Evolutionary conservation across 2,888 invertebrate species (phyloP).

Genomic region (Phengaris arion): DNA sequence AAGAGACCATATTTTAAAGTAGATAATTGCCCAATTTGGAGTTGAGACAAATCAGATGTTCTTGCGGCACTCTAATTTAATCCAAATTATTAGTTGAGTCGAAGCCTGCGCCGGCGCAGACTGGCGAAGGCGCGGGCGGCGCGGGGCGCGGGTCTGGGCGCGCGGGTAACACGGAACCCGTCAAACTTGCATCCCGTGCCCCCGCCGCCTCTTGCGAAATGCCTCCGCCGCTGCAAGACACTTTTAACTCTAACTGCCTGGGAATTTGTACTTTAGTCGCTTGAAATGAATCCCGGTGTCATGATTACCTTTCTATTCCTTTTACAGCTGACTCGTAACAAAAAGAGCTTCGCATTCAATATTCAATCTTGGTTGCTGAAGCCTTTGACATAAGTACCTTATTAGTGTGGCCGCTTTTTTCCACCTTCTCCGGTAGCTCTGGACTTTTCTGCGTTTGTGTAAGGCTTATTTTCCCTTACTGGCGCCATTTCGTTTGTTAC

Average conservation of each 20-base stretch:
- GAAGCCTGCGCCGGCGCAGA: constrained; percentile 53
- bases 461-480: constrained; percentile 35
- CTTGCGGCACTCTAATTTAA: constrained; percentile 36
- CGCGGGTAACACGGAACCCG: constrained; percentile 75
- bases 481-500: constrained; percentile 39
- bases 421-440: not conserved
- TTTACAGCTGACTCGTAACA: constrained; percentile 55
- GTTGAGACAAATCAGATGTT: constrained; percentile 12
- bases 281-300: constrained; percentile 27
- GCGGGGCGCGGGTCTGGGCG: constrained; percentile 45
- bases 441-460: not conserved
- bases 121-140: constrained; percentile 46
- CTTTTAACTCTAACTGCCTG: constrained; percentile 40
- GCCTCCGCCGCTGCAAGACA: constrained; percentile 44
- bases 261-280: constrained; percentile 38
- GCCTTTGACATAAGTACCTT: constrained; percentile 59
- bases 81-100: constrained; percentile 45
- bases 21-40: constrained; percentile 22
- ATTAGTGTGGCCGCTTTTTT: constrained; percentile 49
- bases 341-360: constrained; percentile 53
- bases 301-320: constrained; percentile 57
- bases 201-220: constrained; percentile 66
- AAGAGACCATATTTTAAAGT: not conserved
- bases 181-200: constrained; percentile 67
- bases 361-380: constrained; percentile 58